These are phyloP conservation scores for Gallinago solitaria DNA, from an alignment of 2,797 vertebrate genomes.

Conservation along the genomic window DNA sequence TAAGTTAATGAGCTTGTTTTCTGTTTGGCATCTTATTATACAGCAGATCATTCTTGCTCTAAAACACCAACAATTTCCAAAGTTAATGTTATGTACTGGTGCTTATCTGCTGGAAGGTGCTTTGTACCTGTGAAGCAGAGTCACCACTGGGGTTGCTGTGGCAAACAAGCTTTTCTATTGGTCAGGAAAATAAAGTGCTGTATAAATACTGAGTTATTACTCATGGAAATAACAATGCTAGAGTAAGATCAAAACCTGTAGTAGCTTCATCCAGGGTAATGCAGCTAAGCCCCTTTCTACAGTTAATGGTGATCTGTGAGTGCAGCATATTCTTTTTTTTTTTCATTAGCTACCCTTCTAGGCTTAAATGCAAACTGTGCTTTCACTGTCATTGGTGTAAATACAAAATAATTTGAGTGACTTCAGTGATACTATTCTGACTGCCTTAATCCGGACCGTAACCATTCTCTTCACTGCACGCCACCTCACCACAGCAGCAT, in stretches of 20 bases:
- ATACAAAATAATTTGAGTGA: neutral
- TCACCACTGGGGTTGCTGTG: slow-evolving; percentile 55
- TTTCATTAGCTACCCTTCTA: neutral
- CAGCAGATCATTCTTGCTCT: neutral
- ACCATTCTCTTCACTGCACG: neutral
- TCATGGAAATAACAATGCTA: neutral
- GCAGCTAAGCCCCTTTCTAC: neutral
- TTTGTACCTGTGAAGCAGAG: slow-evolving; percentile 22
- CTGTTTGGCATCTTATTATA: slow-evolving; percentile 7
- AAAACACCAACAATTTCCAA: neutral
- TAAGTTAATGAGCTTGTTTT: neutral
- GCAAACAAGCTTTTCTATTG: slow-evolving; percentile 44
- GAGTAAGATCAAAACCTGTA: neutral
- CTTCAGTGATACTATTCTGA: neutral
- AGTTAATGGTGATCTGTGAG: neutral
- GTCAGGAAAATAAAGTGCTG: slow-evolving; percentile 47
- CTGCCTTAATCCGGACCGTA: neutral
- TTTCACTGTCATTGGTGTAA: neutral
- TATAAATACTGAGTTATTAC: slow-evolving; percentile 41
- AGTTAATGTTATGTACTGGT: neutral
- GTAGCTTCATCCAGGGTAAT: neutral
- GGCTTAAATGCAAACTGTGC: neutral
- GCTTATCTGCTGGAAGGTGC: slow-evolving; percentile 6
- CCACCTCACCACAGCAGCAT: neutral
- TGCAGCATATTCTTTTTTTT: neutral